phyloP scores from a whole-genome alignment of 2,113 vertebrate species.

The Craseonycteris thonglongyai region DNA sequence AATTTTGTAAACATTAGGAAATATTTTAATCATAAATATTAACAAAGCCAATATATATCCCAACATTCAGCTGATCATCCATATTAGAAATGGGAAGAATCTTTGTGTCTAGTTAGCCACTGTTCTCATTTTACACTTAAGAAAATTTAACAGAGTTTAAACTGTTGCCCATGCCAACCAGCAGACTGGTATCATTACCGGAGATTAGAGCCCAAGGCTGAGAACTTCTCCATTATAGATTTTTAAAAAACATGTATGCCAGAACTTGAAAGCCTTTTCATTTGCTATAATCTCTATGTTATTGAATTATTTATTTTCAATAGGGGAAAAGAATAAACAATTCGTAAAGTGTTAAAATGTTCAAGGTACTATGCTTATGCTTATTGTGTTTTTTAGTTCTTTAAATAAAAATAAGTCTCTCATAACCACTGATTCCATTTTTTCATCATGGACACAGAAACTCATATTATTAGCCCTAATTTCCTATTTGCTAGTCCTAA shows the following conservation, averaged over 20 bases:
- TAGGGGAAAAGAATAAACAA: neutral
- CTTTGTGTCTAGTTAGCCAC: neutral
- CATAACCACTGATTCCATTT: neutral
- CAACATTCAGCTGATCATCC: neutral
- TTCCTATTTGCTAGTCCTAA: neutral
- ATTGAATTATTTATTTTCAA: neutral
- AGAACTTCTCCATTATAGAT: neutral
- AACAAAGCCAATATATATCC: neutral
- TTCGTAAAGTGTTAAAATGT: neutral
- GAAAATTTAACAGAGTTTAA: neutral
- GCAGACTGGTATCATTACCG: neutral
- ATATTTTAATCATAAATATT: neutral
- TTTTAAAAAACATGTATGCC: neutral
- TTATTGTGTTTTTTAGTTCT: neutral
- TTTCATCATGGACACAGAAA: neutral
- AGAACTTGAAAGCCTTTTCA: neutral
- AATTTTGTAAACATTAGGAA: neutral
- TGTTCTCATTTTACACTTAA: neutral
- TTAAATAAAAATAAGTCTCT: neutral
- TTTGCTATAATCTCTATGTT: neutral
- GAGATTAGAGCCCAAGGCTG: neutral
- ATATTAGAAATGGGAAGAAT: neutral
- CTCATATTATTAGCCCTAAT: neutral
- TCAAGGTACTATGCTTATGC: neutral
- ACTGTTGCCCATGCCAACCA: neutral